Evolutionary conservation across 2,113 vertebrate genomes (phyloP), one percentile per base, ranked within the genome.

Genomic region (Hemiprocne comata): DNA sequence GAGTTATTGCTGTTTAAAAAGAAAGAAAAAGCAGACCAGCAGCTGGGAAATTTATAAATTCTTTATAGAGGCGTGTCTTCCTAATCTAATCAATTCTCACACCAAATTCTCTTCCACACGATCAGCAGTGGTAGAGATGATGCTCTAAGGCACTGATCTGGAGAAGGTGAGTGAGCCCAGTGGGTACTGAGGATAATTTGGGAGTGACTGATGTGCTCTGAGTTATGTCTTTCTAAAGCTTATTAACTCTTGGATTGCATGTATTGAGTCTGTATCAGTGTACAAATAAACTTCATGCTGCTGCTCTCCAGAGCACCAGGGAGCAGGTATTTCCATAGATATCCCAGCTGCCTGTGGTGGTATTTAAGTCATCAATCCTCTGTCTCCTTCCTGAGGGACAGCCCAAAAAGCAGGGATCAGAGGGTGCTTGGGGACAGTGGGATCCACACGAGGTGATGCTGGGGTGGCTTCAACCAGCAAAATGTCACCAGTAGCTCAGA

Each of bases 371-470:
- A 21, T 57, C 38, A 26, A 18, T 31, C 21, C 34, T 72, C 13
- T 65, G 48, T 16, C 18, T 38, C 10, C 21, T 86, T 13, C 44
- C 9, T 1, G 4, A 72, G 61, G 61, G 42, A 21, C 28, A 75
- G 24, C 61, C 42, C 28, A 15, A 72, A 33, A 72, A n/a, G 3
- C 18, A 7, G 4, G 48, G 33, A 21, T 12, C 0, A 1, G 34
- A 33, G 33, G 11, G 9, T 1, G 2, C 42, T 13, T 29, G 44
- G 25, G 50, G 40, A 20, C 19, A 34, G n/a, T 7, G 19, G 36
- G 51, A n/a, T 16, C 26, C 3, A 3, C 0, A 0, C 1, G 3
- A 46, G n/a, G 21, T 48, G 57, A 16, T 58, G 34, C 34, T 38
- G 62, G 20, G 24, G 9, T 70, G 60, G 31, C 38, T 87, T n/a